Conservation (phyloP, 64 coral and sea anemone species). For the Trachythela sp. region DNA sequence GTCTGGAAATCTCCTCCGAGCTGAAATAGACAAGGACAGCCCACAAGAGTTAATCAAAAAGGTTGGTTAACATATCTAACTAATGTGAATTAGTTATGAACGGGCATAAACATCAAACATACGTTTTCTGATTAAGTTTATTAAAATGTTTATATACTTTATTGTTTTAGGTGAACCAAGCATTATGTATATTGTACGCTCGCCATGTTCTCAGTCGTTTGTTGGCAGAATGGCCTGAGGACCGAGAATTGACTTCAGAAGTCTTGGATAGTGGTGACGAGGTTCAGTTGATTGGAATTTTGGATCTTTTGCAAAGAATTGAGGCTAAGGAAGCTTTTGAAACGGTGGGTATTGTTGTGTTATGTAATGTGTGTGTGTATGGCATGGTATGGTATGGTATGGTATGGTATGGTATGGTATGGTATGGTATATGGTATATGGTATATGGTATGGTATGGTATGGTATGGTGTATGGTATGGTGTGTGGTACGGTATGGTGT, state of each 20-base stretch:
- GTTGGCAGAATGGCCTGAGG: slow-evolving; percentile 73
- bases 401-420: too few species aligned
- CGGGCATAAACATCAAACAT: too few species aligned
- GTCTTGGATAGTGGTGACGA: slow-evolving; percentile 87
- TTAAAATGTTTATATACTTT: background rate
- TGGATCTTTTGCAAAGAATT: slow-evolving; percentile 87
- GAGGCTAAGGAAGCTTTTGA: slow-evolving; percentile 85
- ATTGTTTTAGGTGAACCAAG: slow-evolving; percentile 66
- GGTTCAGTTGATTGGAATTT: slow-evolving; percentile 81
- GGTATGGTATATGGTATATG: too few species aligned
- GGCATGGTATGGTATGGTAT: too few species aligned
- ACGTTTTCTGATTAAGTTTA: background rate
- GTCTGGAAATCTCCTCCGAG: slow-evolving; percentile 77
- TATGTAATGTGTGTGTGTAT: too few species aligned
- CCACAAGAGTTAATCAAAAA: slow-evolving; percentile 54
- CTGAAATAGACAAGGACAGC: slow-evolving; percentile 70
- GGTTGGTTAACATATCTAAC: background rate
- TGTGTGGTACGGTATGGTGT: too few species aligned
- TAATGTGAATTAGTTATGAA: background rate
- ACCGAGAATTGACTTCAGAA: slow-evolving; percentile 56
- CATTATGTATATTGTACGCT: slow-evolving; percentile 81
- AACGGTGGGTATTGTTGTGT: slow-evolving; percentile 72
- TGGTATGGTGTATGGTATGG: too few species aligned
- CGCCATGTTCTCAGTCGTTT: slow-evolving; percentile 76
- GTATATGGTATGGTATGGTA: too few species aligned